phyloP scores from a whole-genome alignment of 1,140 invertebrate species.

The Teleopsis dalmanni region DNA sequence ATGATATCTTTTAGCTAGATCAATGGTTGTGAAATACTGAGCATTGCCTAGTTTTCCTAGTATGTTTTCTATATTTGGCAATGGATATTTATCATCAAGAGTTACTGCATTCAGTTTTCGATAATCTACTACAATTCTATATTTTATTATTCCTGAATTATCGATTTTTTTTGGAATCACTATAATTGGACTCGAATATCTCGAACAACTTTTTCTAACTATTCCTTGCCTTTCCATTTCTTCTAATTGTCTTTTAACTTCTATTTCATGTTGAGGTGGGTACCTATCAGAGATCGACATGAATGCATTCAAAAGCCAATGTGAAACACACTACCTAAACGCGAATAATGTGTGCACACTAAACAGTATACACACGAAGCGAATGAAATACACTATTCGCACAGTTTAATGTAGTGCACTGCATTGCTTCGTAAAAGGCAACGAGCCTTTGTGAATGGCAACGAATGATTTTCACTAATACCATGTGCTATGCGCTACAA shows the following conservation, averaged over 20 bases:
- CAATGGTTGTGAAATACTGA: slow-evolving; percentile 12
- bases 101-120: slow-evolving; percentile 31
- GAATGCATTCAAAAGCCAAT: too few species aligned
- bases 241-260: slow-evolving; percentile 21
- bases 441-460: too few species aligned
- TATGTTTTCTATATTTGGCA: slow-evolving; percentile 8
- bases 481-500: too few species aligned
- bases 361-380: too few species aligned
- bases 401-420: too few species aligned
- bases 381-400: too few species aligned
- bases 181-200: slow-evolving; percentile 20
- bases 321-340: too few species aligned
- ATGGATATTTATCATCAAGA: slow-evolving; percentile 10
- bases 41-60: slow-evolving; percentile 12
- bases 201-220: slow-evolving; percentile 31
- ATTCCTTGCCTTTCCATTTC: slow-evolving; percentile 41
- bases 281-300: too few species aligned
- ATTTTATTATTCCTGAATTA: slow-evolving; percentile 27
- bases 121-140: slow-evolving; percentile 37
- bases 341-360: too few species aligned
- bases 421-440: too few species aligned
- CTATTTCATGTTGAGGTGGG: slow-evolving; percentile 37
- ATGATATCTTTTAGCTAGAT: slow-evolving; percentile 18
- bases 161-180: slow-evolving; percentile 21
- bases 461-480: too few species aligned